Percentiles rank a stretch among this genome's conserved stretches.
Evolutionary conservation across 2,888 invertebrate species (phyloP).

Genomic region (Tribolium freemani): DNA sequence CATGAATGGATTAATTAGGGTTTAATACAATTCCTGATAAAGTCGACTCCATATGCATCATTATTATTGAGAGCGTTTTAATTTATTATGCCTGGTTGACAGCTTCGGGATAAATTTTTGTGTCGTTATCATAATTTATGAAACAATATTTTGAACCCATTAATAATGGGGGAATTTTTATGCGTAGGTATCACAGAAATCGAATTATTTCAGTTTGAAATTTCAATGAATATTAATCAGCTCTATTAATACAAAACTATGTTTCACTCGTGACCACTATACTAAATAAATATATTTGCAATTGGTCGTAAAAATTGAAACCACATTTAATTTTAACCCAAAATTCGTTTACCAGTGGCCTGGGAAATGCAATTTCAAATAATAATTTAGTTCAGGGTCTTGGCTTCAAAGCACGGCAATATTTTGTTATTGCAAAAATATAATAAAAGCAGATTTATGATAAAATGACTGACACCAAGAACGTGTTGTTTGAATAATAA

Average conservation of each 20-base stretch:
- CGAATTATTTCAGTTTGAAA: too few species aligned
- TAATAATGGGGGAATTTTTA: slow-evolving; percentile 1
- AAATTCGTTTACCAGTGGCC: background rate
- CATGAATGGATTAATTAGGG: slow-evolving; percentile 27
- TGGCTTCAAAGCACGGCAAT: background rate
- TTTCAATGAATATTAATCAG: background rate
- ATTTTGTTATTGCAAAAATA: background rate
- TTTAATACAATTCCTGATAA: slow-evolving; percentile 28
- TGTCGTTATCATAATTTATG: slow-evolving; percentile 29
- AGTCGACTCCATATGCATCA: slow-evolving; percentile 5
- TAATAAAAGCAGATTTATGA: background rate
- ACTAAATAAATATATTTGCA: background rate
- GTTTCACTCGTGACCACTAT: too few species aligned
- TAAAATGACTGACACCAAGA: background rate
- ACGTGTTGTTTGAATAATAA: too few species aligned
- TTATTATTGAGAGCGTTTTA: slow-evolving; percentile 8
- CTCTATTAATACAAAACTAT: background rate
- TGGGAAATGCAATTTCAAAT: background rate
- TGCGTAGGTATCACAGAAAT: background rate
- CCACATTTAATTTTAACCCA: background rate
- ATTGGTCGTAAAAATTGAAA: background rate
- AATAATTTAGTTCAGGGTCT: background rate
- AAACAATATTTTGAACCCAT: slow-evolving; percentile 26
- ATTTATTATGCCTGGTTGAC: slow-evolving; percentile 15
- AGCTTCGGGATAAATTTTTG: background rate